These are phyloP conservation scores for Agrenia bidenticulata DNA, from an alignment of 2,888 invertebrate species.

Conservation along the genomic window DNA sequence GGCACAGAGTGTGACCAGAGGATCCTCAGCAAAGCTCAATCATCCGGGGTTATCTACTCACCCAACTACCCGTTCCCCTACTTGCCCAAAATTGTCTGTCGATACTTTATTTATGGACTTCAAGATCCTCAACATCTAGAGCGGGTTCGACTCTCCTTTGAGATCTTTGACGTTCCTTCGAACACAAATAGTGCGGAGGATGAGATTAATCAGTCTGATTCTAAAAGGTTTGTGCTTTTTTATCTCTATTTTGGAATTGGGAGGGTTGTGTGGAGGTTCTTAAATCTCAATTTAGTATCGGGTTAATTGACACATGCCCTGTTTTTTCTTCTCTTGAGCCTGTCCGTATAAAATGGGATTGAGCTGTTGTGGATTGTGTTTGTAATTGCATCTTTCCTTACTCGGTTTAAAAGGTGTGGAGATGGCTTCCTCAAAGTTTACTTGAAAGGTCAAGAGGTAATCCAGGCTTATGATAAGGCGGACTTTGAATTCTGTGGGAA, in stretches of 20 bases:
- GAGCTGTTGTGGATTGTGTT: no score
- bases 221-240: constrained; percentile 31
- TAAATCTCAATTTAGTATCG: constrained; percentile 9
- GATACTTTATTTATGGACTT: constrained; percentile 97
- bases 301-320: no score
- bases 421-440: constrained; percentile 90
- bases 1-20: constrained; percentile 99
- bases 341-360: no score
- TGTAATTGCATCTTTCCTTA: background rate
- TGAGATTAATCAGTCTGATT: constrained; percentile 36
- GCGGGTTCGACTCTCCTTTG: constrained; percentile 84
- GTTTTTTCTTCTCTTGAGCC: no score
- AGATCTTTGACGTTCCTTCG: constrained; percentile 80
- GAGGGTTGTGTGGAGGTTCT: no score
- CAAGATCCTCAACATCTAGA: constrained; percentile 96
- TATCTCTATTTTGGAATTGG: no score
- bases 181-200: constrained; percentile 63
- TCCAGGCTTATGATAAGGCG: constrained; percentile 89
- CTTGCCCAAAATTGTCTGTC: constrained; percentile 93
- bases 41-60: constrained; percentile 88
- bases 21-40: constrained; percentile 90
- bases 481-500: constrained; percentile 90
- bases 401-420: constrained; percentile 66
- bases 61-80: constrained; percentile 95
- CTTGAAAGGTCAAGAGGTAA: constrained; percentile 86